These are phyloP conservation scores for Argynnis bischoffii DNA, from an alignment of 2,888 invertebrate species.

Conservation along the genomic window DNA sequence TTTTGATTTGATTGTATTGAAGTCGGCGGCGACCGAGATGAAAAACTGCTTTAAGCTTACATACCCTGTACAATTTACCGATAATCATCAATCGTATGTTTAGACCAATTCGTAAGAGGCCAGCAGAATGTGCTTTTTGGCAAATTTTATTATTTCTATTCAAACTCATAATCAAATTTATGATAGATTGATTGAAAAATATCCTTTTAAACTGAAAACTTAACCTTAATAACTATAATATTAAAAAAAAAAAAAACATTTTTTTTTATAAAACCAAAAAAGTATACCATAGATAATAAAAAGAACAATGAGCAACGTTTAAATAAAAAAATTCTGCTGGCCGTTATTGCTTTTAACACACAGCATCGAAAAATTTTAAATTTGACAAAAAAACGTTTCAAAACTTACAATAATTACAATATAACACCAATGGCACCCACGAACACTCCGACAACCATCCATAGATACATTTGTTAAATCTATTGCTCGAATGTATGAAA, in stretches of 20 bases:
- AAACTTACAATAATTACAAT: constrained; percentile 2
- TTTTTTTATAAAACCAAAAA: background rate
- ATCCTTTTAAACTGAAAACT: too few species aligned
- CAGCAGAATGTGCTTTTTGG: constrained; percentile 4
- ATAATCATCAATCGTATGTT: constrained; percentile 35
- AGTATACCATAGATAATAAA: background rate
- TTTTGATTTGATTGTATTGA: too few species aligned
- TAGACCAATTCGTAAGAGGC: constrained; percentile 42
- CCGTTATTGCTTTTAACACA: background rate
- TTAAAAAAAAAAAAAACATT: background rate
- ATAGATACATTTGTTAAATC: constrained; percentile 44
- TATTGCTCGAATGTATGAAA: constrained; percentile 70
- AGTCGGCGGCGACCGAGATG: background rate
- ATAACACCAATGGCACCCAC: constrained; percentile 31
- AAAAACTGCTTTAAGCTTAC: constrained; percentile 12
- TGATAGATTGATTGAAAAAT: too few species aligned
- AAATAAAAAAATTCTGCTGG: constrained; percentile 6
- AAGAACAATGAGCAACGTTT: background rate
- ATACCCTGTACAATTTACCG: constrained; percentile 70
- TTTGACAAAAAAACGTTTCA: background rate
- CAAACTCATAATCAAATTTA: too few species aligned
- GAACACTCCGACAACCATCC: constrained; percentile 10
- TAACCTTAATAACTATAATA: background rate
- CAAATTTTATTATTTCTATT: background rate
- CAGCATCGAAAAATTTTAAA: background rate